Conservation (phyloP, 2,888 invertebrate species). For the Drosophila recens region DNA sequence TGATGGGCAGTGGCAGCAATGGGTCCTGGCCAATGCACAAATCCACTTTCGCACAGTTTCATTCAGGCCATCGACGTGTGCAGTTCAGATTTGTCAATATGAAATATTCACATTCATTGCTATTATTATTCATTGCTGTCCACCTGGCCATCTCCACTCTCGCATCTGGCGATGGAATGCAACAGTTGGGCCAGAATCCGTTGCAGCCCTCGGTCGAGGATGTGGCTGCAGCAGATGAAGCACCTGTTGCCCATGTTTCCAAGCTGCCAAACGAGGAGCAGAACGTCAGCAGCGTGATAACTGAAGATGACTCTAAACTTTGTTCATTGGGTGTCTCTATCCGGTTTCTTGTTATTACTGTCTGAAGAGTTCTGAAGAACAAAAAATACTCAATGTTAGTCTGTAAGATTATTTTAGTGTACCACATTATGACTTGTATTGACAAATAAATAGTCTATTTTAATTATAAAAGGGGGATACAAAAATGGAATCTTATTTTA, state of each 20-base stretch:
- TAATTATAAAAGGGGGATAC: no score
- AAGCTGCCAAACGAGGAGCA: neutral
- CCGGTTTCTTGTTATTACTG: no score
- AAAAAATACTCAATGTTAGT: no score
- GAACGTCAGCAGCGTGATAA: no score
- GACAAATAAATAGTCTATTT: no score
- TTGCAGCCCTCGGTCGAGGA: no score
- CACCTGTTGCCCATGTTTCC: constrained; percentile 24
- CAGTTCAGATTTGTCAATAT: constrained; percentile 12
- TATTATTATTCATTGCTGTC: neutral
- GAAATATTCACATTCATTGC: constrained; percentile 3
- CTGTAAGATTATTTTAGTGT: no score
- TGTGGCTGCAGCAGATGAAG: neutral
- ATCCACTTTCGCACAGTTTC: constrained; percentile 12
- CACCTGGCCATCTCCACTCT: neutral
- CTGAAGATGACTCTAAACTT: neutral
- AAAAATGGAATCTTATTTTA: no score
- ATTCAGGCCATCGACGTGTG: constrained; percentile 7
- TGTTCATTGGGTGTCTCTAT: no score
- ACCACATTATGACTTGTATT: no score
- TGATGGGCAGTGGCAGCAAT: constrained; percentile 1
- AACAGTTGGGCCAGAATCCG: neutral
- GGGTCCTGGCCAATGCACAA: constrained; percentile 3
- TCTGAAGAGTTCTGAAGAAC: no score
- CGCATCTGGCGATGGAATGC: constrained; percentile 2